Conservation (phyloP, 2,888 invertebrate genomes). For the Pristionchus arcanus region DNA sequence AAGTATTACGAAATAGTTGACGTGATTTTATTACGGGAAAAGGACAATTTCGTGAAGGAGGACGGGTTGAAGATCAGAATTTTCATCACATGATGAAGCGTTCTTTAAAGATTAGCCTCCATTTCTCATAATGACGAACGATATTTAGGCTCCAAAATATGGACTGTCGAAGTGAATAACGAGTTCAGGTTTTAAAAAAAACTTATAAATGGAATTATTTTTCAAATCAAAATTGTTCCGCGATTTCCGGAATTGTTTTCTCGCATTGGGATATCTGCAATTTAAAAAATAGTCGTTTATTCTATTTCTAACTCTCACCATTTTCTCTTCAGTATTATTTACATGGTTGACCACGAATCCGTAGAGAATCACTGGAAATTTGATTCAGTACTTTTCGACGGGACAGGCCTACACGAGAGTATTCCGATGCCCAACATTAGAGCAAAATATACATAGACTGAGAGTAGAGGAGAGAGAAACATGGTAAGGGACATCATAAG, state of each 20-base stretch:
- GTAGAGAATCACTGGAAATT: neutral
- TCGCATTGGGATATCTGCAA: neutral
- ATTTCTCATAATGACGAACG: no score
- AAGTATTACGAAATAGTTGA: no score
- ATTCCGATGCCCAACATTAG: neutral
- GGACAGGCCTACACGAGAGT: neutral
- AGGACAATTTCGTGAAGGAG: no score
- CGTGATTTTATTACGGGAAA: no score
- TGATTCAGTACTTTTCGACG: neutral
- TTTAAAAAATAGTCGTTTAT: neutral
- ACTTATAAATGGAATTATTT: no score
- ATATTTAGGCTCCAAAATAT: no score
- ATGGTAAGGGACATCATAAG: neutral
- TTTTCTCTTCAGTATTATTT: neutral
- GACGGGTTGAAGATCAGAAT: no score
- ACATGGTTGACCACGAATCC: neutral
- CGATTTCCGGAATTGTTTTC: neutral
- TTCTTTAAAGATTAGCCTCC: no score
- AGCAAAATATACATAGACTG: neutral
- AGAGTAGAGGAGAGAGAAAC: neutral
- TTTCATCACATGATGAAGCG: no score
- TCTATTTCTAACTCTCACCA: neutral
- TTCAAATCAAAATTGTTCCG: no score
- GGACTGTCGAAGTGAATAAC: no score
- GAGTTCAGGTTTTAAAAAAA: no score